Conservation (phyloP, 35 echinoderm and acorn worm species). For the Apostichopus parvimensis region DNA sequence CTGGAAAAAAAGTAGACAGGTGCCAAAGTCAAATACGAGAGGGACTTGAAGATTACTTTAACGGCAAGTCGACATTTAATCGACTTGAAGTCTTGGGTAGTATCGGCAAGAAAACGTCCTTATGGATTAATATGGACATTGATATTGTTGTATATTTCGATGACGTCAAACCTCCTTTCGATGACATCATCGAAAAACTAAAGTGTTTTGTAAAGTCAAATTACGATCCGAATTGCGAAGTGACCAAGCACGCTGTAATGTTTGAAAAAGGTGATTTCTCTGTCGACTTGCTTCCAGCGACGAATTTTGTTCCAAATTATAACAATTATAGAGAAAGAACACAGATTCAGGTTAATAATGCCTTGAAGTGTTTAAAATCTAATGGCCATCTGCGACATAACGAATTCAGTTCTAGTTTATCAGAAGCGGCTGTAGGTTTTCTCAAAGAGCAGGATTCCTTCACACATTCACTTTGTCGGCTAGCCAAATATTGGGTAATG, state of each 20-base stretch:
- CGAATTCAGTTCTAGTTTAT: conserved; percentile 11
- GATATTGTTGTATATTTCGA: neutral
- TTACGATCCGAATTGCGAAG: neutral
- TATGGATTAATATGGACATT: neutral
- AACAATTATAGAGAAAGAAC: too few species aligned
- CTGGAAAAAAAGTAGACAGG: neutral
- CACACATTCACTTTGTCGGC: conserved; percentile 13
- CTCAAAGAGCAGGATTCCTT: conserved; percentile 5
- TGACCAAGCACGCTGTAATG: neutral
- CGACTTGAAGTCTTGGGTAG: neutral
- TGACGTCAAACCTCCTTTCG: neutral
- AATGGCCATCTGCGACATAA: neutral
- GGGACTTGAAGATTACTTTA: neutral
- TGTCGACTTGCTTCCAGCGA: neutral
- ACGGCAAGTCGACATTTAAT: neutral
- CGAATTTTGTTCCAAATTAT: neutral
- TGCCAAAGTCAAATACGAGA: neutral
- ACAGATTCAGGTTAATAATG: neutral
- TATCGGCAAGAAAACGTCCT: neutral
- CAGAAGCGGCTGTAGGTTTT: conserved; percentile 26
- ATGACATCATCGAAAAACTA: neutral
- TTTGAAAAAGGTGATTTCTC: neutral
- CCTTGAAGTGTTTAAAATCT: neutral
- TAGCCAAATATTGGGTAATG: conserved; percentile 36
- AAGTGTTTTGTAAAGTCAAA: neutral